These are phyloP conservation scores for Heterotilapia buettikoferi DNA, from an alignment of 2,113 vertebrate genomes.

Conservation along the genomic window DNA sequence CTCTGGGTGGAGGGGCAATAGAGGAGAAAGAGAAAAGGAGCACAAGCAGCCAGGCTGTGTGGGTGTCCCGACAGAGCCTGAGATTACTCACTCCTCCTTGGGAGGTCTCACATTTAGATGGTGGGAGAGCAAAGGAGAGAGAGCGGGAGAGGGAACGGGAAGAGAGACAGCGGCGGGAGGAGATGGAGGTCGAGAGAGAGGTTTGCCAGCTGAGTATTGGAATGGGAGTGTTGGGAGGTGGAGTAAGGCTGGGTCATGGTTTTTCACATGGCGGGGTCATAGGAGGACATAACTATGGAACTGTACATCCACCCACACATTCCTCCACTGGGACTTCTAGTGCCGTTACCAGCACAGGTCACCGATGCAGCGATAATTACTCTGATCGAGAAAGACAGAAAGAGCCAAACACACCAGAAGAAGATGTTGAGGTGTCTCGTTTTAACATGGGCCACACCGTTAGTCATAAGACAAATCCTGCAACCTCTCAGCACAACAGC, in stretches of 20 bases:
- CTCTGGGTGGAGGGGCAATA: background rate
- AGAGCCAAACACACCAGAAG: constrained; percentile 63
- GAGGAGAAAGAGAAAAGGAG: constrained; percentile 48
- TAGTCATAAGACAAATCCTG: constrained; percentile 21
- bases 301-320: constrained; percentile 41
- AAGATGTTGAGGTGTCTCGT: constrained; percentile 70
- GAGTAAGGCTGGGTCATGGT: constrained; percentile 34
- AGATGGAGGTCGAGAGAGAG: constrained; percentile 76
- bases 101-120: constrained; percentile 68
- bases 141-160: constrained; percentile 69
- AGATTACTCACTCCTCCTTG: constrained; percentile 81
- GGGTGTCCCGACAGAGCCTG: constrained; percentile 81
- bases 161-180: constrained; percentile 69
- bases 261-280: constrained; percentile 42
- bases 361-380: constrained; percentile 5
- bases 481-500: constrained; percentile 51
- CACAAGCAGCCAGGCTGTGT: constrained; percentile 64
- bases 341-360: background rate
- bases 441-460: constrained; percentile 59
- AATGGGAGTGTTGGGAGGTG: constrained; percentile 63
- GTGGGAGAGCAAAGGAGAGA: constrained; percentile 61
- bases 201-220: constrained; percentile 83
- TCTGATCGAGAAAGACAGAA: constrained; percentile 52
- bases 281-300: constrained; percentile 46
- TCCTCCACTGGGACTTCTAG: constrained; percentile 31